A percentile compares a stretch with the other conserved stretches of the same genome.
Evolutionary conservation across 2,888 invertebrate species (phyloP).

Genomic region (Ischnus inquisitorius): DNA sequence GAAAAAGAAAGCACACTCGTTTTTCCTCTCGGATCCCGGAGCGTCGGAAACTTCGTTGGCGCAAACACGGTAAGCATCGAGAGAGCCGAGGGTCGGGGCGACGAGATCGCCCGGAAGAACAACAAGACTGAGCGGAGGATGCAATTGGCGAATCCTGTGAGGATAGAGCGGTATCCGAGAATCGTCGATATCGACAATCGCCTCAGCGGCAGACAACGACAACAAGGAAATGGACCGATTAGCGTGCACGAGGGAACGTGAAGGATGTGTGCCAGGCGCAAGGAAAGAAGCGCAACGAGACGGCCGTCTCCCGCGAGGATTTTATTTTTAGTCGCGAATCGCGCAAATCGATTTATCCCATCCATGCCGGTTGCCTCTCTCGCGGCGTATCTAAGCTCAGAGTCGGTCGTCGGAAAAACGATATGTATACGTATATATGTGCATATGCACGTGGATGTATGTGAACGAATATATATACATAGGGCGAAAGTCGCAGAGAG

Average conservation of each 20-base stretch:
- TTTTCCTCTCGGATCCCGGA: too few species aligned
- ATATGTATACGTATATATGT: not conserved
- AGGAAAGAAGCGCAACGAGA: slow-evolving; percentile 43
- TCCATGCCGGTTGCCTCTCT: slow-evolving; percentile 54
- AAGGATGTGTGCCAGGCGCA: slow-evolving; percentile 6
- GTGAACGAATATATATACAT: not conserved
- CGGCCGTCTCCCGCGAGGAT: slow-evolving; percentile 61
- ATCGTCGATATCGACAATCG: too few species aligned
- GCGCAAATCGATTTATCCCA: slow-evolving; percentile 78
- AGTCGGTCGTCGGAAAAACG: not conserved
- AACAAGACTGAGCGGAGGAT: too few species aligned
- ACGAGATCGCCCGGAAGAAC: too few species aligned
- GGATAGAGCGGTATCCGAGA: too few species aligned
- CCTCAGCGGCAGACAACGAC: too few species aligned
- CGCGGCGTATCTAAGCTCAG: slow-evolving; percentile 10
- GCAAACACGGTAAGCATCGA: too few species aligned
- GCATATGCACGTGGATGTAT: not conserved
- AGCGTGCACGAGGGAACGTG: slow-evolving; percentile 11
- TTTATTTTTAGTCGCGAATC: slow-evolving; percentile 78
- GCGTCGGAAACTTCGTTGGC: too few species aligned
- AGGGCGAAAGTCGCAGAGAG: too few species aligned
- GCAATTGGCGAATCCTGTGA: too few species aligned
- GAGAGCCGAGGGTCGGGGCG: too few species aligned
- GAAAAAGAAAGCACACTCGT: too few species aligned
- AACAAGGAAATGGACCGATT: not conserved